Evolutionary conservation across 2,888 invertebrate species (phyloP).

Genomic region (Congeria kusceri): DNA sequence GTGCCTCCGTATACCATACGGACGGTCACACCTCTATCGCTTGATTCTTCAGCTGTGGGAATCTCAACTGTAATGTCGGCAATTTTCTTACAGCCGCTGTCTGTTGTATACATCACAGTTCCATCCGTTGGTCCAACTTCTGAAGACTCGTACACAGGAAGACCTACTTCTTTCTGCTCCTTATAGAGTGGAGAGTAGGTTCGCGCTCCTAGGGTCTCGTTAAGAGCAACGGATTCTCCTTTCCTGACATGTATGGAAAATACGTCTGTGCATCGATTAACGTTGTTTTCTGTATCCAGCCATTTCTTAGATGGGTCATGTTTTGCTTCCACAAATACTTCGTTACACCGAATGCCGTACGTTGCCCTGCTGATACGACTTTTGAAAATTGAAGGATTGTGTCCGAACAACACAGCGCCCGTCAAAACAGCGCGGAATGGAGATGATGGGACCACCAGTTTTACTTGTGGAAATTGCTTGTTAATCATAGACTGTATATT

Average conservation of each 20-base stretch:
- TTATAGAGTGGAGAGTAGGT: conserved; percentile 8
- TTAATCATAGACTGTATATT: neutral
- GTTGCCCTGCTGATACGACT: conserved; percentile 32
- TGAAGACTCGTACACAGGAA: conserved; percentile 41
- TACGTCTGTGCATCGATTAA: conserved; percentile 19
- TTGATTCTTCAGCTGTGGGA: conserved; percentile 47
- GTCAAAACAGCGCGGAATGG: conserved; percentile 20
- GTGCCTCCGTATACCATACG: conserved; percentile 60
- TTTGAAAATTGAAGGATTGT: conserved; percentile 19
- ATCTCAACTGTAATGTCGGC: conserved; percentile 52
- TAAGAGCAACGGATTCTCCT: conserved; percentile 2
- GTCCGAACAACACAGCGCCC: conserved; percentile 31
- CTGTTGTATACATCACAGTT: conserved; percentile 31
- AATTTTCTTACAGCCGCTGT: conserved; percentile 37
- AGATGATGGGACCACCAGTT: conserved; percentile 23
- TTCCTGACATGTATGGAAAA: conserved; percentile 26
- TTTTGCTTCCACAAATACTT: neutral
- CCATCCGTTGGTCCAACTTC: no score
- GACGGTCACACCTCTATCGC: conserved; percentile 34
- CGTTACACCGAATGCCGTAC: conserved; percentile 16
- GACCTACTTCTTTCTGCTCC: conserved; percentile 20
- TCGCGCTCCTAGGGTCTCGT: neutral
- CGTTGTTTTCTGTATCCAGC: neutral
- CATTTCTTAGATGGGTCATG: conserved; percentile 14
- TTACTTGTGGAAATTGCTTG: conserved; percentile 8